Base-by-base conservation (phyloP, 2,797 vertebrate genomes). In the Acanthiza pusilla region DNA sequence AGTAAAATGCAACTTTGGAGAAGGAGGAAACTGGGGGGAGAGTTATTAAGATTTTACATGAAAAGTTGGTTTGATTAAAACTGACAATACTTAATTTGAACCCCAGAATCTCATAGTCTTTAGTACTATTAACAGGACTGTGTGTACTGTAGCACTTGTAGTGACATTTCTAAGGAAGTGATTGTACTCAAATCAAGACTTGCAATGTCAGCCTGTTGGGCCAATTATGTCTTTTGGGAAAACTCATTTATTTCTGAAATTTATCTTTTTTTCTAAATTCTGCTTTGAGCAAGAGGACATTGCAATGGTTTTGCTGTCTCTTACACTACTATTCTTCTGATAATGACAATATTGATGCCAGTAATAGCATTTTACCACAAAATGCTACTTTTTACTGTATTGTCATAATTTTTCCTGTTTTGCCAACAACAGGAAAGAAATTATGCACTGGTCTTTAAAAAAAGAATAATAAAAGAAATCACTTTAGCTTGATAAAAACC, bases 351-450 rank as follows among this genome's bases (percentile, higher is more conserved):
- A 90, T 26, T 82, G 85, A 85, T 16, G 34, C 23, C 70, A 81
- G 70, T 91, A 93, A 94, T 38, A 86, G 55, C 48, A 67, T 86
- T 86, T 94, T 79, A 94, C 90, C 71, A 85, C 83, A 90, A 84
- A 95, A 73, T 43, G 19, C 68, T 92, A 34, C 60, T 77, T 40
- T 74, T 95, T 85, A 48, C 47, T 75, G n/a, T 6, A 5, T 27
- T 68, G 80, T 45, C 82, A 88, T 72, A 4, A 61, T 80, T 89
- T 68, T 74, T 80, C 19, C 54, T 55, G 25, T 61, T 92, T 66
- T 84, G 74, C 13, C 47, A 86, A 89, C 36, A 94, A 32, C 38
- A 81, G 38, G 25, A 61, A 88, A 89, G n/a, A 88, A 93, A 84
- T 58, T 29, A 61, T 4, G 20, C 26, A 30, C n/a, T 38, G 21